phyloP scores from a whole-genome alignment of 1,140 invertebrate species.

The Zaprionus inermis region DNA sequence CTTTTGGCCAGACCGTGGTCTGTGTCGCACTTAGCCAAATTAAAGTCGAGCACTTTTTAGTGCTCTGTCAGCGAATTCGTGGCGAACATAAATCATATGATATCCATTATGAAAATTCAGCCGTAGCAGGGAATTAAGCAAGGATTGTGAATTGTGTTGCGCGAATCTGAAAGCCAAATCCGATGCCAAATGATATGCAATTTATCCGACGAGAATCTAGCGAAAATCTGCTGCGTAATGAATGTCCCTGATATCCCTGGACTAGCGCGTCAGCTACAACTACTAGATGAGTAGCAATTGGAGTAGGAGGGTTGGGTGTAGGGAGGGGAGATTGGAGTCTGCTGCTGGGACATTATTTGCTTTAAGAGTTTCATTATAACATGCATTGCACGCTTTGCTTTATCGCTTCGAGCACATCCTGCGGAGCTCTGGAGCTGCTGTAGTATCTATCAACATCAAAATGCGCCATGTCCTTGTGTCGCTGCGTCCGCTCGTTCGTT shows the following conservation, averaged over 20 bases:
- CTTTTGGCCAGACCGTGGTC: not conserved
- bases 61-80: constrained; percentile 5
- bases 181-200: constrained; percentile 80
- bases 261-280: constrained; percentile 9
- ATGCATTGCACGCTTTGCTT: constrained; percentile 76
- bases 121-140: not conserved
- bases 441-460: constrained; percentile 71
- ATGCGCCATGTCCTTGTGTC: constrained; percentile 46
- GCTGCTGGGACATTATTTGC: constrained; percentile 69
- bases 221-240: constrained; percentile 77
- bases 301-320: too few species aligned
- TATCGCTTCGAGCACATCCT: constrained; percentile 60
- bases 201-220: constrained; percentile 76
- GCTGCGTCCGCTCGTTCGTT: constrained; percentile 3
- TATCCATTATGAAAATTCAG: constrained; percentile 10
- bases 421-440: constrained; percentile 32
- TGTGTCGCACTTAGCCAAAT: not conserved
- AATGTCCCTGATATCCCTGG: constrained; percentile 59
- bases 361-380: constrained; percentile 83
- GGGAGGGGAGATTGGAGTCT: too few species aligned
- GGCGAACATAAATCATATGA: constrained; percentile 40
- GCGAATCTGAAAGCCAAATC: constrained; percentile 45
- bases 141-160: constrained; percentile 4
- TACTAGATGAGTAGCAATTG: not conserved
- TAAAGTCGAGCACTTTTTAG: not conserved